Percentiles rank a stretch among this genome's conserved stretches.
These are phyloP conservation scores for Andrena marginata DNA, from an alignment of 2,888 invertebrate genomes.

Conservation along the genomic window DNA sequence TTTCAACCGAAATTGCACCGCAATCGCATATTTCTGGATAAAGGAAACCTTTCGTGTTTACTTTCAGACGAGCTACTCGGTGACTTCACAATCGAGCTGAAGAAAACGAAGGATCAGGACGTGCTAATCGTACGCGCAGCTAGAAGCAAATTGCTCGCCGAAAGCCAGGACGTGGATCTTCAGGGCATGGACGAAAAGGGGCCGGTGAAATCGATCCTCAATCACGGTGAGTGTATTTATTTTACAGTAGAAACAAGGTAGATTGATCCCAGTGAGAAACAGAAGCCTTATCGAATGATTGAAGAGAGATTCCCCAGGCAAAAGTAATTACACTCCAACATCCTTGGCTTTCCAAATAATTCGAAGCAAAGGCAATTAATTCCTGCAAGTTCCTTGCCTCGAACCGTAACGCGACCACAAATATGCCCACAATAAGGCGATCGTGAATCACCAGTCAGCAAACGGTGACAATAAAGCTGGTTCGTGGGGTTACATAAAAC, in stretches of 20 bases:
- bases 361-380: too few species aligned
- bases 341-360: too few species aligned
- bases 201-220: slow-evolving; percentile 78
- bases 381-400: too few species aligned
- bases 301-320: too few species aligned
- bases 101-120: slow-evolving; percentile 75
- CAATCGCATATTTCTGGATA: too few species aligned
- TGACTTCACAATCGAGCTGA: slow-evolving; percentile 82
- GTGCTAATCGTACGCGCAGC: slow-evolving; percentile 81
- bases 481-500: slow-evolving; percentile 45
- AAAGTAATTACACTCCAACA: too few species aligned
- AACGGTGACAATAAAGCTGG: slow-evolving; percentile 7
- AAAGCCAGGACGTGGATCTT: slow-evolving; percentile 74
- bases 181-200: slow-evolving; percentile 82
- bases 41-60: background rate
- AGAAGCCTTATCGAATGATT: too few species aligned
- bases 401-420: background rate
- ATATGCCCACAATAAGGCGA: background rate
- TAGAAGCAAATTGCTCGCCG: slow-evolving; percentile 78
- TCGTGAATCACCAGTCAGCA: background rate
- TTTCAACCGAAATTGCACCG: too few species aligned
- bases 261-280: too few species aligned
- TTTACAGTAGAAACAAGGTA: background rate
- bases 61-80: slow-evolving; percentile 78
- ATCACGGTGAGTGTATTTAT: slow-evolving; percentile 74